Evolutionary conservation across 2,888 invertebrate genomes (phyloP).

Genomic region (Chymomyza caudatula): DNA sequence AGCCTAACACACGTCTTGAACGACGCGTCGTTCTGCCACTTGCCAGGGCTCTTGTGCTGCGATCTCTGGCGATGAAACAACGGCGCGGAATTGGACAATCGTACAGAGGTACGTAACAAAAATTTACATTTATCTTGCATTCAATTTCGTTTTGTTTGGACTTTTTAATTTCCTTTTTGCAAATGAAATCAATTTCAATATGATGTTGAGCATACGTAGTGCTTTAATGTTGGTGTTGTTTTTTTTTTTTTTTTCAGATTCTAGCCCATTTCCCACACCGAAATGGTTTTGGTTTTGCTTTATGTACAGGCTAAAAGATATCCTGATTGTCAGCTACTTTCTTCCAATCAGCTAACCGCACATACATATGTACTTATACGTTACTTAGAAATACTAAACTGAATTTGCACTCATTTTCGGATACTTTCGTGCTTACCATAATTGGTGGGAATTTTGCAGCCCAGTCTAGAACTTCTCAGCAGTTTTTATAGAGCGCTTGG

Average conservation of each 20-base stretch:
- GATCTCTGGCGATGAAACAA: background rate
- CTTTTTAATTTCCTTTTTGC: constrained; percentile 69
- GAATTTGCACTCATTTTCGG: too few species aligned
- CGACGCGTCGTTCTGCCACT: constrained; percentile 13
- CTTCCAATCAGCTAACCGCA: background rate
- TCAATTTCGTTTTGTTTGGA: constrained; percentile 66
- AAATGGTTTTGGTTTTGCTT: background rate
- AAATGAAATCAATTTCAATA: constrained; percentile 71
- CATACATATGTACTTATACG: background rate
- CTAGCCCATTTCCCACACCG: background rate
- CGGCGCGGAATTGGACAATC: background rate
- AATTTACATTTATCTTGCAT: constrained; percentile 69
- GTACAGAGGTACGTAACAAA: constrained; percentile 45
- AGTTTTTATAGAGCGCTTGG: constrained; percentile 4
- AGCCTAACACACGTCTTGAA: constrained; percentile 73
- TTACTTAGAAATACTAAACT: background rate
- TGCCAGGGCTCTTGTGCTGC: background rate
- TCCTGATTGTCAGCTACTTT: background rate
- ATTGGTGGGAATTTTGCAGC: background rate
- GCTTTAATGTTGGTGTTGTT: background rate
- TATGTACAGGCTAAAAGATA: too few species aligned
- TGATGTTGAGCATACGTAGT: constrained; percentile 26
- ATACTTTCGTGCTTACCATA: background rate
- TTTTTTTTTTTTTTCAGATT: background rate
- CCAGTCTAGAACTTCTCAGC: background rate